A percentile compares a stretch with the other conserved stretches of the same genome.
phyloP scores from a whole-genome alignment of 2,888 invertebrate species.

The Eledona agricola region DNA sequence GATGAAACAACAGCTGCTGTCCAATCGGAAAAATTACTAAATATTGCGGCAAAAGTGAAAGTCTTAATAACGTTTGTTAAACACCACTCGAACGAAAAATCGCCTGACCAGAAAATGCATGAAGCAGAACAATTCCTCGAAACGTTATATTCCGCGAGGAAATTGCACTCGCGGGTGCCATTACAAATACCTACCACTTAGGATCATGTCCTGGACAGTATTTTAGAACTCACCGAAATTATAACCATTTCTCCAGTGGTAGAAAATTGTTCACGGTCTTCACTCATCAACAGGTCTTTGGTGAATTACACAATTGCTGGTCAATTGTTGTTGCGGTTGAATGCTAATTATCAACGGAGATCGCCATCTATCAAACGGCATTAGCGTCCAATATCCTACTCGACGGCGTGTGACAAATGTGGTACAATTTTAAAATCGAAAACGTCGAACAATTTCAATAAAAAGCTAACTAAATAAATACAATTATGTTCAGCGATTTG shows the following conservation, averaged over 20 bases:
- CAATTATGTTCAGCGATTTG: too few relatives aligned
- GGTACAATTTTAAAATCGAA: too few relatives aligned
- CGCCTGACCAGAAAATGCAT: slow-evolving; percentile 35
- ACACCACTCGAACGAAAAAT: too few relatives aligned
- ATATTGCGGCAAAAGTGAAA: too few relatives aligned
- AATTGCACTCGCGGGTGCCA: slow-evolving; percentile 36
- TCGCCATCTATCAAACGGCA: slow-evolving; percentile 36
- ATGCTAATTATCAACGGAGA: slow-evolving; percentile 32
- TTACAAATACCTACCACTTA: slow-evolving; percentile 30
- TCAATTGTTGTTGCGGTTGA: slow-evolving; percentile 29
- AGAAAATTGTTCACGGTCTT: too few relatives aligned
- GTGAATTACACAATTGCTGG: too few relatives aligned
- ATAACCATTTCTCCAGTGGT: too few relatives aligned
- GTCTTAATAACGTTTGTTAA: too few relatives aligned
- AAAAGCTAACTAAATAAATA: too few relatives aligned
- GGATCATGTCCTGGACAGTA: slow-evolving; percentile 24
- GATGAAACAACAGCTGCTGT: background rate
- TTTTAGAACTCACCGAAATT: slow-evolving; percentile 28
- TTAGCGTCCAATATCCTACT: slow-evolving; percentile 29
- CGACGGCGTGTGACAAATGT: too few relatives aligned
- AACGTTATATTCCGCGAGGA: slow-evolving; percentile 28
- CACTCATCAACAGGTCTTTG: background rate
- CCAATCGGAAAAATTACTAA: slow-evolving; percentile 3
- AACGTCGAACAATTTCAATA: too few relatives aligned
- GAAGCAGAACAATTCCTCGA: slow-evolving; percentile 35